These are phyloP conservation scores for Cyanoderma ruficeps DNA, from an alignment of 2,113 vertebrate genomes.

Conservation along the genomic window DNA sequence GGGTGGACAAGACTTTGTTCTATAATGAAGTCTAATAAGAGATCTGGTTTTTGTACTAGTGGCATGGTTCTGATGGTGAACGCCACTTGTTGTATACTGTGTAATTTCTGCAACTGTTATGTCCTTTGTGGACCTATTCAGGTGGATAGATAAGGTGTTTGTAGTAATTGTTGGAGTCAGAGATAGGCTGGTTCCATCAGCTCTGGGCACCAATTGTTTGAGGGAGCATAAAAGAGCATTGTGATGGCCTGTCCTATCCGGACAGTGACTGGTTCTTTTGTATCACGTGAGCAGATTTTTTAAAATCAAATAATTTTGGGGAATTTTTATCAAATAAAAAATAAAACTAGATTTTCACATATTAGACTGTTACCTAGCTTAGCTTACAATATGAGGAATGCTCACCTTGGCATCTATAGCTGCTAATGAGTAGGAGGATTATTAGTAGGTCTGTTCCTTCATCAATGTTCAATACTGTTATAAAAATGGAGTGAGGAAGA, in stretches of 20 bases:
- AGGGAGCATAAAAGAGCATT: background rate
- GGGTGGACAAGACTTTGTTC: background rate
- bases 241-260: background rate
- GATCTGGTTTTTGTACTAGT: background rate
- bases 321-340: background rate
- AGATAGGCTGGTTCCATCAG: background rate
- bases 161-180: background rate
- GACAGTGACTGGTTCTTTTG: background rate
- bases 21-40: background rate
- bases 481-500: background rate
- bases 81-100: background rate
- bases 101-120: background rate
- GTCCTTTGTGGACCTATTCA: background rate
- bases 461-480: background rate
- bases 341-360: background rate
- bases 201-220: background rate
- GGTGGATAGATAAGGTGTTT: background rate
- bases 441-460: background rate
- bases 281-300: background rate
- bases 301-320: background rate
- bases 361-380: background rate
- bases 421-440: background rate
- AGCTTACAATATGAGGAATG: background rate
- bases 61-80: background rate
- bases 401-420: background rate